phyloP scores from a whole-genome alignment of 2,888 invertebrate species.

The Pseudococcus jackbeardsleyi region DNA sequence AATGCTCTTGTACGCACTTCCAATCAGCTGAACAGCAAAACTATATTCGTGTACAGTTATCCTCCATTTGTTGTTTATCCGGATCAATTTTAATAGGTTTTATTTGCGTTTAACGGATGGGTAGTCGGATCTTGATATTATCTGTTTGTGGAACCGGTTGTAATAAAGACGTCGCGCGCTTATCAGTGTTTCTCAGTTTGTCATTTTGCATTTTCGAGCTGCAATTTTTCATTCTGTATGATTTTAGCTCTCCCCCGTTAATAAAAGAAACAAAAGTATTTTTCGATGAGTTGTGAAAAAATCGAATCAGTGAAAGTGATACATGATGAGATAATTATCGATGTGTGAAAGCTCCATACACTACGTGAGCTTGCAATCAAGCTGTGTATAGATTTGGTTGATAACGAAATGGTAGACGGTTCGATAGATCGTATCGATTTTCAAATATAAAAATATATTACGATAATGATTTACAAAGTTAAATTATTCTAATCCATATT shows the following conservation, averaged over 20 bases:
- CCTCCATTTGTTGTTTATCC: conserved; percentile 61
- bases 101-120: conserved; percentile 64
- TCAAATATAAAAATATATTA: too few species aligned
- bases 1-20: conserved; percentile 58
- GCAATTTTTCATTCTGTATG: conserved; percentile 9
- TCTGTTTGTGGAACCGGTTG: conserved; percentile 61
- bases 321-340: background rate
- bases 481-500: background rate
- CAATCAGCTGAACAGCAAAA: conserved; percentile 59
- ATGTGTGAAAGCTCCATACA: conserved; percentile 4
- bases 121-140: conserved; percentile 61
- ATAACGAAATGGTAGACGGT: too few species aligned
- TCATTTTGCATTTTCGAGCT: conserved; percentile 39
- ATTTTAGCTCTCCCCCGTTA: background rate
- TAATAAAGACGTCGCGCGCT: conserved; percentile 39
- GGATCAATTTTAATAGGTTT: conserved; percentile 65
- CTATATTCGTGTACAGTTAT: conserved; percentile 60
- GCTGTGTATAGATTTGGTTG: background rate
- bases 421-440: background rate
- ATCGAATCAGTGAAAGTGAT: conserved; percentile 42
- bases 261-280: conserved; percentile 24
- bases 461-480: too few species aligned
- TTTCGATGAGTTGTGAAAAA: conserved; percentile 44
- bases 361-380: background rate
- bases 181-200: conserved; percentile 60